These are phyloP conservation scores for Acleris laterana DNA, from an alignment of 2,888 invertebrate genomes.

Conservation along the genomic window DNA sequence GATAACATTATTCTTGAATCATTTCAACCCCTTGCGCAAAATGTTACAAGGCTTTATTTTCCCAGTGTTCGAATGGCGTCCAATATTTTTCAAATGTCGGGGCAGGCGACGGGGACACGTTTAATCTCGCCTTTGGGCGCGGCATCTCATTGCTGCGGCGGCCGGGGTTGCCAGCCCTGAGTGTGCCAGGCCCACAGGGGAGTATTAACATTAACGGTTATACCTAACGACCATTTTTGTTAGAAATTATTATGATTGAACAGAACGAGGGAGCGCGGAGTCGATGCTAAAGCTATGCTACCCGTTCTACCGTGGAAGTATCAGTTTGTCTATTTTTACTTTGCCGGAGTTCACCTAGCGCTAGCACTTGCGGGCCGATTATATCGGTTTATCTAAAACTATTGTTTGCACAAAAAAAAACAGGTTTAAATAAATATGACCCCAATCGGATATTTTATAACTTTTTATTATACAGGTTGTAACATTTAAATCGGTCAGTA, in stretches of 20 bases:
- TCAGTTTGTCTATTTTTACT: no score
- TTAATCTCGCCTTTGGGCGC: slow-evolving; percentile 63
- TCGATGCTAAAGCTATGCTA: neutral
- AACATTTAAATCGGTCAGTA: no score
- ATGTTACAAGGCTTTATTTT: slow-evolving; percentile 51
- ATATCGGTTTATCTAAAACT: no score
- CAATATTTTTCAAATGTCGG: slow-evolving; percentile 65
- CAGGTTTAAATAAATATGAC: no score
- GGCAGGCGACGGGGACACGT: slow-evolving; percentile 53
- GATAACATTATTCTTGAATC: slow-evolving; percentile 37
- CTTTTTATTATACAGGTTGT: no score
- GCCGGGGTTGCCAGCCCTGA: slow-evolving; percentile 22
- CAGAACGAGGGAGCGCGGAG: neutral
- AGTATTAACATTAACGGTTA: slow-evolving; percentile 30
- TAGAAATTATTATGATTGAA: slow-evolving; percentile 1
- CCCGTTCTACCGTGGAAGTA: no score
- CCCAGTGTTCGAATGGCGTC: slow-evolving; percentile 60
- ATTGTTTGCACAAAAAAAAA: no score
- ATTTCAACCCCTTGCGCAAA: slow-evolving; percentile 45
- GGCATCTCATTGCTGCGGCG: slow-evolving; percentile 58
- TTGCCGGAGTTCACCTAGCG: no score
- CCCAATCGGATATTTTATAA: no score
- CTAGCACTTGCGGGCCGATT: no score
- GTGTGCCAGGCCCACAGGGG: slow-evolving; percentile 19
- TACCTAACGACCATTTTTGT: slow-evolving; percentile 14